Conservation (phyloP, 2,888 invertebrate species). For the Hesperia comma region DNA sequence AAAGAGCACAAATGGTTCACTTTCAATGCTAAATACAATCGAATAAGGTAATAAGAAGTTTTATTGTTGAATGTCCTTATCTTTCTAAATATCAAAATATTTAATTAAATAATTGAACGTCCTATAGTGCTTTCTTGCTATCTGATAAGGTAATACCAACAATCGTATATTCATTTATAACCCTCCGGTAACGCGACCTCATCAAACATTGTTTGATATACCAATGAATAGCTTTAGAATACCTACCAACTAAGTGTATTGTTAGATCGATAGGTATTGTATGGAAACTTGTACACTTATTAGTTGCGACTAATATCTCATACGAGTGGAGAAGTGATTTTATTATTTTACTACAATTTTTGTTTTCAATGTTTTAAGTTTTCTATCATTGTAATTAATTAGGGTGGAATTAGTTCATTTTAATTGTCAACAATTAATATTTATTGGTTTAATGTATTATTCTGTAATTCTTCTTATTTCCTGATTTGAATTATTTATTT, state of each 20-base stretch:
- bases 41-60: no score
- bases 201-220: conserved; percentile 8
- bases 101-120: no score
- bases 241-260: conserved; percentile 4
- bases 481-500: conserved; percentile 32
- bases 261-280: neutral
- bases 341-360: conserved; percentile 5
- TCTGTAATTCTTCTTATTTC: conserved; percentile 13
- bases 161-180: neutral
- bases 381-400: neutral
- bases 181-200: neutral
- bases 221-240: conserved; percentile 9
- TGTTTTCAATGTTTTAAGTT: neutral
- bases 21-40: no score
- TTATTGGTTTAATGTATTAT: conserved; percentile 1
- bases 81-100: no score
- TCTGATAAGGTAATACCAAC: neutral
- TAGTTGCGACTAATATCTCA: neutral
- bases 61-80: no score
- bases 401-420: neutral
- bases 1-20: no score
- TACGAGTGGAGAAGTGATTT: neutral
- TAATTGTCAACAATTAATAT: conserved; percentile 9
- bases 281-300: neutral
- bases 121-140: no score